Conservation (phyloP, 2,888 invertebrate genomes). For the Ormyrus nitidulus region DNA sequence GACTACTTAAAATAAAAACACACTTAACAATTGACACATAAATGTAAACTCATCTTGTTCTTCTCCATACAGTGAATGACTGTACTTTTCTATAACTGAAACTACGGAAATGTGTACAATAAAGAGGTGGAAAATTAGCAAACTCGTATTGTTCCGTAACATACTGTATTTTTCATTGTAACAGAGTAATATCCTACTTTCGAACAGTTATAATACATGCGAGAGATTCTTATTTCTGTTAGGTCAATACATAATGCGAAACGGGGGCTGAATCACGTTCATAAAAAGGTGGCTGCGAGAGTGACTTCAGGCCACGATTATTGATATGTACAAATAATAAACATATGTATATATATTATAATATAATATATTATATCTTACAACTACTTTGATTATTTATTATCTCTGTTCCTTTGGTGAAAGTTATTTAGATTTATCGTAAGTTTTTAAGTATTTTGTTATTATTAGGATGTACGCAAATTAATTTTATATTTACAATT, state of each 20-base stretch:
- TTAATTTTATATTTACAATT: not conserved
- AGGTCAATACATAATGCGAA: not conserved
- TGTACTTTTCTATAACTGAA: too few relatives aligned
- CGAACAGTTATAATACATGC: conserved; percentile 50
- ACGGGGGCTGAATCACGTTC: not conserved
- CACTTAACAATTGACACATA: conserved; percentile 1
- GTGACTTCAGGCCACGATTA: conserved; percentile 53
- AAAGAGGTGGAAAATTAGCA: not conserved
- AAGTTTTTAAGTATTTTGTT: too few relatives aligned
- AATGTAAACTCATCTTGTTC: conserved; percentile 7
- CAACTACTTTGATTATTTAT: conserved; percentile 16
- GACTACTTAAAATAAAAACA: not conserved
- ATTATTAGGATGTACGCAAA: too few relatives aligned
- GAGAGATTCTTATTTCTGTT: not conserved
- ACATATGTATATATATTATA: conserved; percentile 58
- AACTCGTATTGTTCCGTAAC: conserved; percentile 56
- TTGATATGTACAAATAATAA: conserved; percentile 69
- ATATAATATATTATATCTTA: conserved; percentile 57
- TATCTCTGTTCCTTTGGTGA: too few relatives aligned
- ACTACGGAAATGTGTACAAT: conserved; percentile 21
- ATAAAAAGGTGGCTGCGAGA: conserved; percentile 26
- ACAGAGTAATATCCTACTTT: conserved; percentile 55
- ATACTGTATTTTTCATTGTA: conserved; percentile 62
- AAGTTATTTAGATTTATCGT: too few relatives aligned
- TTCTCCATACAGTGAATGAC: not conserved